Conservation (phyloP, 53 echinoderm and acorn worm species). For the Stichopus horrens region DNA sequence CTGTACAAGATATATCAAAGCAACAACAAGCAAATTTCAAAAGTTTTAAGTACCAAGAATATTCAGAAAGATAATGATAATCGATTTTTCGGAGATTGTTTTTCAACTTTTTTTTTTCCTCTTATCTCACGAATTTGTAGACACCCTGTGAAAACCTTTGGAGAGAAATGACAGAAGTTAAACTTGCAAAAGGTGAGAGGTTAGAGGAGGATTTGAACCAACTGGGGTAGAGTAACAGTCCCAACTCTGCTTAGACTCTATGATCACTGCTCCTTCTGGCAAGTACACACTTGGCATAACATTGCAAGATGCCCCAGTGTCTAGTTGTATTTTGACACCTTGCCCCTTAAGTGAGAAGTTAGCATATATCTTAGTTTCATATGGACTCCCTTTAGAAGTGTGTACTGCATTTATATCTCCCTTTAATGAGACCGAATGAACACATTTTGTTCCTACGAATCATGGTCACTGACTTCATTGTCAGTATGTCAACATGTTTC, state of each 20-base stretch:
- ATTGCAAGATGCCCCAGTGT: constrained; percentile 43
- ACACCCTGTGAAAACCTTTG: too few species aligned
- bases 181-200: too few species aligned
- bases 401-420: neutral
- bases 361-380: constrained; percentile 23
- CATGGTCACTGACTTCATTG: neutral
- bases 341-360: neutral
- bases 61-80: too few species aligned
- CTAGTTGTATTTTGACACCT: constrained; percentile 35
- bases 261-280: neutral
- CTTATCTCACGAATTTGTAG: too few species aligned
- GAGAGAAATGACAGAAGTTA: too few species aligned
- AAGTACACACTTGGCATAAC: constrained; percentile 29
- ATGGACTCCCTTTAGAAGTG: neutral
- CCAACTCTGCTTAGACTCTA: constrained; percentile 11
- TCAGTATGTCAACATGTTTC: neutral
- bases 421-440: neutral
- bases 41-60: too few species aligned
- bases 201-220: too few species aligned
- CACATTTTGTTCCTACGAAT: neutral
- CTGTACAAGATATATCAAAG: too few species aligned
- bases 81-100: too few species aligned
- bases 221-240: too few species aligned
- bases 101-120: too few species aligned
- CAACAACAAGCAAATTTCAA: too few species aligned